Evolutionary conservation across 2,888 invertebrate species (phyloP).

Genomic region (Stenurella melanura): DNA sequence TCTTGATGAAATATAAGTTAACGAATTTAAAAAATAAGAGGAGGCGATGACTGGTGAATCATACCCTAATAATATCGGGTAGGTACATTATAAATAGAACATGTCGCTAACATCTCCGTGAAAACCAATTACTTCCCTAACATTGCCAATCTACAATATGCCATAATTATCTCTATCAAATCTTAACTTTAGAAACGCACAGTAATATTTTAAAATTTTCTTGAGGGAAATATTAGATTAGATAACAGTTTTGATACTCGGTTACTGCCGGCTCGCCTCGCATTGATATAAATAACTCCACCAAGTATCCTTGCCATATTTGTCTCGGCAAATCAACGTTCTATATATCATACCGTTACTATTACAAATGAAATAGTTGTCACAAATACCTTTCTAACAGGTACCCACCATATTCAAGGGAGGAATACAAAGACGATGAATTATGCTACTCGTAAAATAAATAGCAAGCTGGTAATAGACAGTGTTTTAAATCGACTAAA

Average conservation of each 20-base stretch:
- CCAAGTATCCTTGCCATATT: conserved; percentile 63
- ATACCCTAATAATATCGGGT: no score
- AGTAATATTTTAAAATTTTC: neutral
- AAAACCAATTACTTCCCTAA: neutral
- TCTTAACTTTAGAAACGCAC: neutral
- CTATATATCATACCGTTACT: conserved; percentile 41
- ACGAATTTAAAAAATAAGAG: no score
- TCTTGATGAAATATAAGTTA: no score
- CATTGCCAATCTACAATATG: no score
- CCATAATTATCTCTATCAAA: neutral
- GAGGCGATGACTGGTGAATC: no score
- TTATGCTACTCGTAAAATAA: neutral
- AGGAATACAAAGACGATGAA: neutral
- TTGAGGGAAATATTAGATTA: conserved; percentile 53
- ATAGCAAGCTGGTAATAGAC: neutral
- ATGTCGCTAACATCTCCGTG: no score
- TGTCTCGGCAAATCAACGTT: conserved; percentile 59
- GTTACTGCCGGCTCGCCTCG: conserved; percentile 54
- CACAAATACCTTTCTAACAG: conserved; percentile 25
- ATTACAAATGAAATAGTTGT: conserved; percentile 28
- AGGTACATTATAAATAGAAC: no score
- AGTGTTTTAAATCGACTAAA: conserved; percentile 44
- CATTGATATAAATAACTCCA: conserved; percentile 62
- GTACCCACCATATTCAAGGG: neutral
- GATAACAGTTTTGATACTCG: conserved; percentile 55